phyloP scores from a whole-genome alignment of 2,797 vertebrate genomes.

The Pangasius krempfi region DNA sequence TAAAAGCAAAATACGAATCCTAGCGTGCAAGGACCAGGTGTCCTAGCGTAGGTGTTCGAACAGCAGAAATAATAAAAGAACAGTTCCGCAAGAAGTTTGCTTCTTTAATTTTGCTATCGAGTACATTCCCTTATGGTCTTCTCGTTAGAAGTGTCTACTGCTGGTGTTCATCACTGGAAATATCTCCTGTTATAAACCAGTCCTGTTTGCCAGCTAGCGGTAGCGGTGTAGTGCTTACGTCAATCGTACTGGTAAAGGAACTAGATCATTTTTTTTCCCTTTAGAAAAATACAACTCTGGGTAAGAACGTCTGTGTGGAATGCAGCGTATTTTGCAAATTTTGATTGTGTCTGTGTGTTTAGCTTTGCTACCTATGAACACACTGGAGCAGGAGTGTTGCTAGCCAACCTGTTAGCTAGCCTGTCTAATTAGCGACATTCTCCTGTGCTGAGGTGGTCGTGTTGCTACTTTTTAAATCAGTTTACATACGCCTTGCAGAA shows the following conservation, averaged over 20 bases:
- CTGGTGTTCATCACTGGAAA: neutral
- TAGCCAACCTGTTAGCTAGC: neutral
- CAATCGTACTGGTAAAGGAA: neutral
- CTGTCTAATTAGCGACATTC: neutral
- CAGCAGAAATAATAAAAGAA: neutral
- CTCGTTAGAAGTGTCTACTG: neutral
- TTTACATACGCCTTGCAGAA: neutral
- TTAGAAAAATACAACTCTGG: too few species aligned
- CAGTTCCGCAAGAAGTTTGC: neutral
- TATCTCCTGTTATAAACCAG: neutral
- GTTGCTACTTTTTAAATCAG: neutral
- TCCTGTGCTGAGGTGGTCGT: neutral
- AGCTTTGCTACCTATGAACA: neutral
- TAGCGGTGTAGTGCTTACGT: neutral
- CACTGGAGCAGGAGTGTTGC: neutral
- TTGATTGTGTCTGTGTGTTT: neutral
- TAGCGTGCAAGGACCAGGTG: constrained; percentile 20
- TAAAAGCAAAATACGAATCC: neutral
- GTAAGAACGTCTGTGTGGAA: neutral
- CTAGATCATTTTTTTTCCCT: neutral
- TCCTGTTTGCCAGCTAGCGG: neutral
- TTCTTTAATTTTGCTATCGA: neutral
- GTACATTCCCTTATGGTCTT: neutral
- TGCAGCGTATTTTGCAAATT: neutral
- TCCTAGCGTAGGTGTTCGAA: neutral